phyloP scores from a whole-genome alignment of 2,113 vertebrate genomes.

The Sitta europaea region DNA sequence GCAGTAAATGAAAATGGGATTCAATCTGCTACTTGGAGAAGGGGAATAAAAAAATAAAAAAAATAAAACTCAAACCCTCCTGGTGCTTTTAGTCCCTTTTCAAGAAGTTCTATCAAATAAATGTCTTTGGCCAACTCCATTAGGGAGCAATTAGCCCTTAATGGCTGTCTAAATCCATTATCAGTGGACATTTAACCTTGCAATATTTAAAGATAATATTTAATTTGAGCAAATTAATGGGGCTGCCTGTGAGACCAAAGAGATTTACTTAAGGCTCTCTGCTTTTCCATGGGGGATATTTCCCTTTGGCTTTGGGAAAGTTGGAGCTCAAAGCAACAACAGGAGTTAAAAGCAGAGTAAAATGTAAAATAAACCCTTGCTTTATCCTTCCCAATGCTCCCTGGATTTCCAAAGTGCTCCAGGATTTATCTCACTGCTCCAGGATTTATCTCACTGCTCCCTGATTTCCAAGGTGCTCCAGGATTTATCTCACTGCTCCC shows the following conservation, averaged over 20 bases:
- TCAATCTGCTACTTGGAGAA: background rate
- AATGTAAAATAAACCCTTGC: background rate
- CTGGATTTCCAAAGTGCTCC: slow-evolving; percentile 9
- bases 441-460: too few relatives aligned
- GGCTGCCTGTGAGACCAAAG: slow-evolving; percentile 79
- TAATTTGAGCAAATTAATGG: slow-evolving; percentile 90
- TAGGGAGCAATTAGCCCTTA: slow-evolving; percentile 92
- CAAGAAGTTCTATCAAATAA: slow-evolving; percentile 83
- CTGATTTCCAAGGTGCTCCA: too few relatives aligned
- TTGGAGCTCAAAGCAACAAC: background rate
- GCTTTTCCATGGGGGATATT: slow-evolving; percentile 65
- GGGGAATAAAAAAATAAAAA: background rate
- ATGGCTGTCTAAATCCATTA: slow-evolving; percentile 93
- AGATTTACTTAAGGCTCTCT: slow-evolving; percentile 76
- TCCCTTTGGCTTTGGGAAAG: slow-evolving; percentile 58
- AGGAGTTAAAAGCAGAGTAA: too few relatives aligned
- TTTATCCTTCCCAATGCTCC: background rate
- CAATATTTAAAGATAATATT: slow-evolving; percentile 97
- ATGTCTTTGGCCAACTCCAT: slow-evolving; percentile 87
- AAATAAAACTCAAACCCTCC: background rate
- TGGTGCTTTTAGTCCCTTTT: slow-evolving; percentile 72
- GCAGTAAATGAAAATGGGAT: background rate
- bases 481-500: too few relatives aligned
- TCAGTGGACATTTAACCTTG: slow-evolving; percentile 92
- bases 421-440: too few relatives aligned